A percentile compares a stretch with the other conserved stretches of the same genome.
phyloP scores from a whole-genome alignment of 1,140 invertebrate genomes.

The Euura saliciscinereae region DNA sequence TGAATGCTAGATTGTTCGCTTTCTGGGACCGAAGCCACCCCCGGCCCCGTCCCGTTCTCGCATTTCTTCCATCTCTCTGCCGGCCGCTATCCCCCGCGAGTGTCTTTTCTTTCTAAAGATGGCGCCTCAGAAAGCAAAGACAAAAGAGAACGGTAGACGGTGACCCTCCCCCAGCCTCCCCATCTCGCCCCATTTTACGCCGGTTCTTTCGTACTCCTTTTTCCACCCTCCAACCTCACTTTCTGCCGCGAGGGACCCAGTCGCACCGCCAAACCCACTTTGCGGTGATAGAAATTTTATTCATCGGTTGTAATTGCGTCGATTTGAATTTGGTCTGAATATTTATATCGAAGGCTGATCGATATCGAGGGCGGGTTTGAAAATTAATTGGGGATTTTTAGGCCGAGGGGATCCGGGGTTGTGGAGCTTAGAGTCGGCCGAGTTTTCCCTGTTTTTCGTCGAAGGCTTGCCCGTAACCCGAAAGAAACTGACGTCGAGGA shows the following conservation, averaged over 20 bases:
- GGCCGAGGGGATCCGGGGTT: background rate
- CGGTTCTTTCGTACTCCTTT: background rate
- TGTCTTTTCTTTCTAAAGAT: background rate
- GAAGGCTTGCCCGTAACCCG: background rate
- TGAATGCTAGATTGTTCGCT: slow-evolving; percentile 6
- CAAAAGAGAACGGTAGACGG: slow-evolving; percentile 5
- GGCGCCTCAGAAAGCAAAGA: background rate
- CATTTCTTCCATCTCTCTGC: background rate
- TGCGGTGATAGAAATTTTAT: slow-evolving; percentile 7
- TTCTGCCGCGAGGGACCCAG: background rate
- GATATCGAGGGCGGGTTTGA: background rate
- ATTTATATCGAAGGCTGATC: slow-evolving; percentile 2
- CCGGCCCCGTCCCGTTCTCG: background rate
- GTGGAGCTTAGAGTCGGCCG: background rate
- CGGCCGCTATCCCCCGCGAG: background rate
- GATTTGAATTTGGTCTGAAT: background rate
- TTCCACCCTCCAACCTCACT: background rate
- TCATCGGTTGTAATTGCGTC: slow-evolving; percentile 7
- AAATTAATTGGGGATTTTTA: background rate
- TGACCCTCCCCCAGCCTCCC: background rate
- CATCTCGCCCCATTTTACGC: background rate
- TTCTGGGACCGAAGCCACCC: background rate
- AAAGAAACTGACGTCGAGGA: slow-evolving; percentile 11
- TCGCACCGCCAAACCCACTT: slow-evolving; percentile 1
- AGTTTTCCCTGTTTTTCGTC: background rate